Evolutionary conservation across 2,888 invertebrate species (phyloP), one percentile per base, ranked within the genome.

Genomic region (Monochamus alternatus): DNA sequence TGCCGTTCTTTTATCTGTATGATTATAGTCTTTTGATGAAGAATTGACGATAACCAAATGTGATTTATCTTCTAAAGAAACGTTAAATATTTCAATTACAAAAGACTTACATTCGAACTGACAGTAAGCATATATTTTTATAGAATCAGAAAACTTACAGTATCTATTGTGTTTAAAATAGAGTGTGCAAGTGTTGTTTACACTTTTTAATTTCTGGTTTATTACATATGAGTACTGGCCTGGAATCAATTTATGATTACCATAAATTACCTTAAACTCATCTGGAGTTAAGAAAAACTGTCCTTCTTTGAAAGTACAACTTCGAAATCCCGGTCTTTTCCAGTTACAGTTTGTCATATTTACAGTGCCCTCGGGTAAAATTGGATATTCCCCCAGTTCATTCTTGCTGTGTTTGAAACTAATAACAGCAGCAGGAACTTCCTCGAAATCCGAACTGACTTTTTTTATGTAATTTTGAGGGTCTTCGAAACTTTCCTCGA

Each of bases 101-200:
- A 55, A 55, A 22, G 5, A 14, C 22, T 55, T 55, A 14, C 55
- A 55, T 55, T 14, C 22, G 14, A 14, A 22, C n/a, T 55, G 55
- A 62, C 70, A 70, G 22, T 62, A 70, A 30, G 70, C 70, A 70
- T 70, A 70, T 60, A 70, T 47, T 70, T 70, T 70, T 9, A 70
- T 3, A 10, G 70, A 70, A 62, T 70, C 70, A 31, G 51, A 51
- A n/a, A n/a, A 32, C 22, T 30, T 51, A 32, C 31, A 30, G 14
- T 67, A 67, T 52, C 60, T 60, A 12, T 70, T 38, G 31, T 70
- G 70, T 47, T 62, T 70, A 32, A 62, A 62, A 62, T 62, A 70
- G 44, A 70, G 10, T 62, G 44, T 62, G 44, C 70, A 70, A 22
- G 70, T 70, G 31, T 62, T 70, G 51, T 62, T 60, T 12, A 70